These are phyloP conservation scores for Heteromurus nitidus DNA, from an alignment of 2,888 invertebrate species.

Conservation along the genomic window DNA sequence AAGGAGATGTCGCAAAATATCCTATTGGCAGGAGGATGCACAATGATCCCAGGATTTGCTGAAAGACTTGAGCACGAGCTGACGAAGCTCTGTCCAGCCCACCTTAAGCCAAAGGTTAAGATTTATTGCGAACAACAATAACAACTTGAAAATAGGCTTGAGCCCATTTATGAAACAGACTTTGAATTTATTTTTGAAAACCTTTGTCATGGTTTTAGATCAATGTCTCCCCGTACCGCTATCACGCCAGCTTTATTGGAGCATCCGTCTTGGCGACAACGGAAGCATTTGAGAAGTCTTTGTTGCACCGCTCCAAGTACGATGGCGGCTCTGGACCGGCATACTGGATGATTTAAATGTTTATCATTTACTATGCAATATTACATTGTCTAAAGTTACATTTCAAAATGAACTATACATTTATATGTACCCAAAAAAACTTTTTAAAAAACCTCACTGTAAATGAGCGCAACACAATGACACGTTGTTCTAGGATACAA, in stretches of 20 bases:
- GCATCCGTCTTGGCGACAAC: slow-evolving; percentile 77
- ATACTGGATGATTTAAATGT: slow-evolving; percentile 71
- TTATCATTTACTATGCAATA: slow-evolving; percentile 25
- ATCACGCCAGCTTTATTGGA: slow-evolving; percentile 80
- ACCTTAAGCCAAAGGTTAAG: slow-evolving; percentile 78
- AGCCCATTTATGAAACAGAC: not conserved
- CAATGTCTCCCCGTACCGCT: slow-evolving; percentile 78
- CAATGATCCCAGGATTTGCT: slow-evolving; percentile 78
- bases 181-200: slow-evolving; percentile 26
- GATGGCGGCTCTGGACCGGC: slow-evolving; percentile 71
- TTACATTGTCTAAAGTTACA: too few relatives aligned
- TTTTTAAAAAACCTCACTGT: slow-evolving; percentile 20
- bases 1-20: slow-evolving; percentile 79
- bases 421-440: not conserved
- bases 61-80: slow-evolving; percentile 79
- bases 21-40: slow-evolving; percentile 78
- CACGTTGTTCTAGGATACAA: too few relatives aligned
- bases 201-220: too few relatives aligned
- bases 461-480: slow-evolving; percentile 28
- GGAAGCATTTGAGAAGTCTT: slow-evolving; percentile 73
- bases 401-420: not conserved
- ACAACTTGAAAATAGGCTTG: not conserved
- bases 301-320: slow-evolving; percentile 69
- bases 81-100: slow-evolving; percentile 78
- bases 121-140: too few relatives aligned